Conservation (phyloP, 1,140 invertebrate species). For the Chymomyza costata region DNA sequence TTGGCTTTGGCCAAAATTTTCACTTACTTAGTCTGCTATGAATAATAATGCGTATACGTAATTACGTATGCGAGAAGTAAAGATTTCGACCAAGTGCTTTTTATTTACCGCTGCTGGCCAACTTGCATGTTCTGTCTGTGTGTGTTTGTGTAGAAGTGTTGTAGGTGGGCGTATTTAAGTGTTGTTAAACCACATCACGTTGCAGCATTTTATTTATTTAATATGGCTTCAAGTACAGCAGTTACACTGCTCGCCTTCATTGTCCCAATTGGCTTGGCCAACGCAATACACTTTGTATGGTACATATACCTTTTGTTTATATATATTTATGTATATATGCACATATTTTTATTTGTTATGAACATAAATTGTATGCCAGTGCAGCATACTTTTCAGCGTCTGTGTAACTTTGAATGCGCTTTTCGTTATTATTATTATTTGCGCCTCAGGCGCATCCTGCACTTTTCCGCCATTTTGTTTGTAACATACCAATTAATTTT, state of each 20-base stretch:
- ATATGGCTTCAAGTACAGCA: slow-evolving; percentile 9
- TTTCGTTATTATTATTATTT: slow-evolving; percentile 25
- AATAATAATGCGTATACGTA: background rate
- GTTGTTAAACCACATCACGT: slow-evolving; percentile 23
- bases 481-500: slow-evolving; percentile 45
- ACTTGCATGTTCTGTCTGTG: background rate
- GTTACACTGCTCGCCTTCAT: background rate
- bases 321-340: slow-evolving; percentile 18
- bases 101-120: too few species aligned
- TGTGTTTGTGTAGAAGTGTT: too few species aligned
- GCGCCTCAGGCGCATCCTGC: too few species aligned
- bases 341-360: slow-evolving; percentile 24
- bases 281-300: slow-evolving; percentile 2
- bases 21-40: too few species aligned
- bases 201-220: slow-evolving; percentile 25
- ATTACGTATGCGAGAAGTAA: background rate
- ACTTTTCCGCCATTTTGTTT: too few species aligned
- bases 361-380: slow-evolving; percentile 20
- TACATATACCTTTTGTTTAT: slow-evolving; percentile 24
- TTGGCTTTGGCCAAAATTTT: too few species aligned
- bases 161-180: too few species aligned
- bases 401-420: slow-evolving; percentile 18
- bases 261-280: slow-evolving; percentile 7
- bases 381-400: slow-evolving; percentile 7
- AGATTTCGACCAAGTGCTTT: background rate